phyloP scores from a whole-genome alignment of 92 coral and sea anemone genomes.

The Palythoa grandis region DNA sequence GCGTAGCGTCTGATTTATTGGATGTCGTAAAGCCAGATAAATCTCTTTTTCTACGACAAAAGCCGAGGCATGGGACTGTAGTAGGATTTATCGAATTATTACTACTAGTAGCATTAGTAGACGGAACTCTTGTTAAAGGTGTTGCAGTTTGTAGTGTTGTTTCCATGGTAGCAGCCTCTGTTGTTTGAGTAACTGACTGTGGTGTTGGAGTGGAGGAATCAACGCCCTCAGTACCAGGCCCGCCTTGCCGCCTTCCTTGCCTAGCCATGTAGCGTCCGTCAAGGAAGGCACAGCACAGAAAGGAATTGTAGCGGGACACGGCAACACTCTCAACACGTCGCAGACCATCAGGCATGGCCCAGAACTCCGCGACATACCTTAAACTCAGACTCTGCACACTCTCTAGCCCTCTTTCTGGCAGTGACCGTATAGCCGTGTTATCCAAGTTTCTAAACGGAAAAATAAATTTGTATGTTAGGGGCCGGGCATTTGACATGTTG shows the following conservation, averaged over 20 bases:
- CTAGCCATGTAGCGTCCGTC: slow-evolving; percentile 36
- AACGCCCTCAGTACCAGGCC: background rate
- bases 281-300: slow-evolving; percentile 84
- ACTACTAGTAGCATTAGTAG: background rate
- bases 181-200: background rate
- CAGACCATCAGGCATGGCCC: slow-evolving; percentile 75
- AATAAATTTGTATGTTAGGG: background rate
- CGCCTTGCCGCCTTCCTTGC: slow-evolving; percentile 8
- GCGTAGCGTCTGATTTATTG: slow-evolving; percentile 2
- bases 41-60: slow-evolving; percentile 31
- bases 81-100: background rate
- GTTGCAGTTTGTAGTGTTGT: slow-evolving; percentile 18
- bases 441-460: slow-evolving; percentile 63
- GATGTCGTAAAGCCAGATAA: slow-evolving; percentile 19
- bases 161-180: slow-evolving; percentile 27
- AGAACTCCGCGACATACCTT: slow-evolving; percentile 61
- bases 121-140: background rate
- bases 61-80: slow-evolving; percentile 11
- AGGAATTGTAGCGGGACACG: slow-evolving; percentile 78
- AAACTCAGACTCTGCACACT: slow-evolving; percentile 62
- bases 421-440: slow-evolving; percentile 70
- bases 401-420: slow-evolving; percentile 77
- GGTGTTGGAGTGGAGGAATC: background rate
- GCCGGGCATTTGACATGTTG: background rate
- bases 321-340: slow-evolving; percentile 60